A percentile compares a stretch with the other conserved stretches of the same genome.
Evolutionary conservation across 2,113 vertebrate genomes (phyloP).

Genomic region (Crotophaga sulcirostris): DNA sequence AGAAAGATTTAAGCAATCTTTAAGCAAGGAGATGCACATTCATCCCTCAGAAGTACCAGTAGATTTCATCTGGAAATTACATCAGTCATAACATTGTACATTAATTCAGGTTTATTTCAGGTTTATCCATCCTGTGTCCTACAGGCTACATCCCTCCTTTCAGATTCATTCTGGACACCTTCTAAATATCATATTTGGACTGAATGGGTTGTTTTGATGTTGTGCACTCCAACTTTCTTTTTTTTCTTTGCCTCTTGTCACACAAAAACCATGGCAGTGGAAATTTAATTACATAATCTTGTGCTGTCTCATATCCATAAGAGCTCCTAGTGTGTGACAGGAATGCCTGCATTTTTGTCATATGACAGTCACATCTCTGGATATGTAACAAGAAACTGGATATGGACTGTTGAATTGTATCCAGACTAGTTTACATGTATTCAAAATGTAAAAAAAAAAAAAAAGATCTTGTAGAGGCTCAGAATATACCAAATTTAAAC

Average conservation of each 20-base stretch:
- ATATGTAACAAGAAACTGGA: not conserved
- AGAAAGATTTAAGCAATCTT: not conserved
- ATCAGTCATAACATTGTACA: not conserved
- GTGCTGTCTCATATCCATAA: not conserved
- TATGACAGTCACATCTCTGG: not conserved
- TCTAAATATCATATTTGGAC: not conserved
- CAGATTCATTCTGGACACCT: not conserved
- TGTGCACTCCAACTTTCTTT: not conserved
- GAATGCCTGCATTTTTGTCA: not conserved
- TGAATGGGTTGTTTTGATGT: not conserved
- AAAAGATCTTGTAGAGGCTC: not conserved
- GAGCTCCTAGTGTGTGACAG: not conserved
- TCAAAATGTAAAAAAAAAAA: not conserved
- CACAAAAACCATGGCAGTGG: not conserved
- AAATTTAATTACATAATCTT: not conserved
- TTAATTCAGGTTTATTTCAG: not conserved
- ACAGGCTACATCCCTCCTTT: not conserved
- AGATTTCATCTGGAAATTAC: not conserved
- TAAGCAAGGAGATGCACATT: not conserved
- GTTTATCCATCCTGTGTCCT: not conserved
- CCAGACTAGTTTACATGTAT: not conserved
- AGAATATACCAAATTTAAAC: not conserved
- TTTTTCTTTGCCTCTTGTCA: not conserved
- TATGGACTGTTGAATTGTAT: not conserved
- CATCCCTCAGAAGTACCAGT: not conserved